A percentile compares a stretch with the other conserved stretches of the same genome.
Conservation (phyloP, 2,113 vertebrate species). For the Eptatretus burgeri region DNA sequence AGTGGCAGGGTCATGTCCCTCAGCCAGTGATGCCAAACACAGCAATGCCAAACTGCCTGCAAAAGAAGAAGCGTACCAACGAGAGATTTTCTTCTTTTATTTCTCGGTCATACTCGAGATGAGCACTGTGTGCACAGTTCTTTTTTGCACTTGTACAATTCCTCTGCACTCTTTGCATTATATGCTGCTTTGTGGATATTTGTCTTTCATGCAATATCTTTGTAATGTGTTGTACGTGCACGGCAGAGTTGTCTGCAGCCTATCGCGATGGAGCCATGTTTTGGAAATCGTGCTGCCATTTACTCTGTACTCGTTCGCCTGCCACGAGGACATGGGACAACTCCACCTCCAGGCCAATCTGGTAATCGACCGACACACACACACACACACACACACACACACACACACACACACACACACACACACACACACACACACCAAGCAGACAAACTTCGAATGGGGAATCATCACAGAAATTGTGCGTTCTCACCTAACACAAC, state of each 20-base stretch:
- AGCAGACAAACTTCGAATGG: too few relatives aligned
- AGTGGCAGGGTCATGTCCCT: too few relatives aligned
- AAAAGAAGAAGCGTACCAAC: too few relatives aligned
- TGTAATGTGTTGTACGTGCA: neutral
- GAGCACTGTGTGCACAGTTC: constrained; percentile 10
- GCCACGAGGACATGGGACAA: constrained; percentile 56
- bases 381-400: too few relatives aligned
- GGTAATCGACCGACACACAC: constrained; percentile 20
- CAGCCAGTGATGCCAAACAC: too few relatives aligned
- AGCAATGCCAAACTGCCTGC: too few relatives aligned
- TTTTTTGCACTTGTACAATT: constrained; percentile 15
- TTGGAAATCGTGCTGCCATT: constrained; percentile 77
- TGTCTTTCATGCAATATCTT: constrained; percentile 3
- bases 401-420: too few relatives aligned
- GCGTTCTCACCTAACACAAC: too few relatives aligned
- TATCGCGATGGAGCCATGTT: constrained; percentile 86
- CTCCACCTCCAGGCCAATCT: constrained; percentile 84
- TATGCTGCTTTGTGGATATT: neutral
- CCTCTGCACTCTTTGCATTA: constrained; percentile 9
- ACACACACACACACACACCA: too few relatives aligned
- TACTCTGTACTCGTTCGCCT: constrained; percentile 88
- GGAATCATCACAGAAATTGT: too few relatives aligned
- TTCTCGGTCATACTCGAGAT: too few relatives aligned
- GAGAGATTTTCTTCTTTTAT: too few relatives aligned
- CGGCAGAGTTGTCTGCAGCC: constrained; percentile 63